Base-by-base conservation (phyloP, 2,113 vertebrate genomes). In the Myotis yumanensis region DNA sequence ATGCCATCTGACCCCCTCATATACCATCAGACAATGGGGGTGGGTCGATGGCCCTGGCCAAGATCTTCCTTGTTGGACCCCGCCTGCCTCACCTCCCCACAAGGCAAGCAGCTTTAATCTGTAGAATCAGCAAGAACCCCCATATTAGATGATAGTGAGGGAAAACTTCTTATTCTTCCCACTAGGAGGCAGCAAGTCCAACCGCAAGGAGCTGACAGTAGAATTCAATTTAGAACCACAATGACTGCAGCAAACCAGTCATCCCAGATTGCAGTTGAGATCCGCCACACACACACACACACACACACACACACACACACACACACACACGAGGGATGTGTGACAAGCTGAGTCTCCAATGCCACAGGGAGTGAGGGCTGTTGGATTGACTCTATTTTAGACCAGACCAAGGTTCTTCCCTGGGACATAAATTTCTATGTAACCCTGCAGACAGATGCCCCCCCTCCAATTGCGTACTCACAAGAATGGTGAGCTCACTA, bases 181-280 rank as follows among this genome's bases (percentile, higher is more conserved):
- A 73, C 81, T 48, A 93, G 96, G 54, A 64, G 95, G 95, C 90
- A 97, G 93, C 66, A 87, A 37, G 4, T 59, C 79, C 75, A 71
- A 91, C 37, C 52, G 30, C 11, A n/a, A 86, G 7, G 37, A 40
- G 3, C 2, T 15, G 28, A 23, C 10, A 1, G 32, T 10, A 0
- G 8, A 16, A 0, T 32, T 3, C 8, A 46, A 6, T 69, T 89
- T 11, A 54, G 20, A n/a, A n/a, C 4, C n/a, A 4, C 35, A 28
- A 5, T 1, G 32, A 35, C 30, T 12, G 40, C 32, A 68, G 59
- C 51, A 32, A 82, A 75, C 12, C 25, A 5, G 59, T 7, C 69
- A 16, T 9, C n/a, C 30, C 62, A 37, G 59, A 59, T n/a, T 22
- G 81, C 86, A 18, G 37, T 69, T 0, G 22, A 66, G 40, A 48